These are phyloP conservation scores for Amia ocellicauda DNA, from an alignment of 2,113 vertebrate genomes.

Conservation along the genomic window DNA sequence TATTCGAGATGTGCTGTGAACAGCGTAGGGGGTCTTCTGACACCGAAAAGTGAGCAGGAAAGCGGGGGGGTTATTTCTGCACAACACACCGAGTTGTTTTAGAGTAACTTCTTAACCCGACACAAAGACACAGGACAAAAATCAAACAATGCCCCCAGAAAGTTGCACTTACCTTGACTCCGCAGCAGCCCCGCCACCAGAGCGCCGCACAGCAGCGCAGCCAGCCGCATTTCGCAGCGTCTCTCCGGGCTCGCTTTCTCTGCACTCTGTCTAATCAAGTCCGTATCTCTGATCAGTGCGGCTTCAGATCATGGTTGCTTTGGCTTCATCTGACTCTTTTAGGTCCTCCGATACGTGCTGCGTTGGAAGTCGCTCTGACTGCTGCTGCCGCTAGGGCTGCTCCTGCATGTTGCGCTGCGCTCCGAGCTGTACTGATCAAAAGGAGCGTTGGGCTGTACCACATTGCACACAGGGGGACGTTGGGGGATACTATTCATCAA, in stretches of 20 bases:
- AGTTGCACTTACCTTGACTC: slow-evolving; percentile 54
- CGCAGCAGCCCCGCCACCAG: slow-evolving; percentile 53
- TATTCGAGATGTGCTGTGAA: too few species aligned
- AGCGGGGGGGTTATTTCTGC: too few species aligned
- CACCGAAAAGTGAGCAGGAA: too few species aligned
- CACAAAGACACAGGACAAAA: background rate
- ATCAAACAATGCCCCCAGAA: background rate
- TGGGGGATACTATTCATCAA: background rate
- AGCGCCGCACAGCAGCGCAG: slow-evolving; percentile 52
- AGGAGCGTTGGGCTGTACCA: slow-evolving; percentile 59
- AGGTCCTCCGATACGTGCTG: slow-evolving; percentile 31
- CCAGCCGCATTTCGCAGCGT: slow-evolving; percentile 44
- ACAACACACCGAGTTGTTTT: too few species aligned
- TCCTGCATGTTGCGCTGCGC: slow-evolving; percentile 57
- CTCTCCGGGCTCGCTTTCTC: slow-evolving; percentile 6
- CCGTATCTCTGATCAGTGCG: slow-evolving; percentile 20
- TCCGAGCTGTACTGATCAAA: slow-evolving; percentile 43
- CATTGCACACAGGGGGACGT: slow-evolving; percentile 14
- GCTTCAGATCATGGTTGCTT: slow-evolving; percentile 49
- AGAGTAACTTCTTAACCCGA: too few species aligned
- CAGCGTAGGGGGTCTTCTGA: too few species aligned
- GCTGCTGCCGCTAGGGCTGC: slow-evolving; percentile 7
- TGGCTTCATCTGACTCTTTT: slow-evolving; percentile 16
- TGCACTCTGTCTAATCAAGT: slow-evolving; percentile 25
- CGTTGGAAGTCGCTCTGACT: slow-evolving; percentile 13